Evolutionary conservation across 64 coral and sea anemone species (phyloP).

Genomic region (Pocillopora damicornis): DNA sequence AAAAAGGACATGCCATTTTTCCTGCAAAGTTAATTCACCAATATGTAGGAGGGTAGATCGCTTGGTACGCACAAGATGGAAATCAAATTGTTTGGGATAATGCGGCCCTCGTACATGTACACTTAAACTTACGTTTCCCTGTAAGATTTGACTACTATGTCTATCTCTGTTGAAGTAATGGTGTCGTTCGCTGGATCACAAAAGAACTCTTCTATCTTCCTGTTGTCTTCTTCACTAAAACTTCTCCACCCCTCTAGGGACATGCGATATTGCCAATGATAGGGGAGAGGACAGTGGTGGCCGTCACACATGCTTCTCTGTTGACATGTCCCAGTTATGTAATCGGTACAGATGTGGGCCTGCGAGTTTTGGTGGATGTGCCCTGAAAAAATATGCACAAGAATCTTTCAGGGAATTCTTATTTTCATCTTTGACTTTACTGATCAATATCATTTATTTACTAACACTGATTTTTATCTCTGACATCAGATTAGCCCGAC

Average conservation of each 20-base stretch:
- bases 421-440: no score
- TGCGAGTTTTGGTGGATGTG: conserved; percentile 59
- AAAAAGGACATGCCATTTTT: no score
- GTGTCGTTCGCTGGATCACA: conserved; percentile 68
- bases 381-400: conserved; percentile 18
- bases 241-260: conserved; percentile 56
- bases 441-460: no score
- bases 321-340: conserved; percentile 45
- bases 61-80: no score
- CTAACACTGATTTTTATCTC: no score
- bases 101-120: no score
- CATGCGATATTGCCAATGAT: conserved; percentile 79
- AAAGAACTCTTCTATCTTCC: conserved; percentile 61
- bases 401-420: background rate
- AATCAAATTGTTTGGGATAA: background rate
- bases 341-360: conserved; percentile 62
- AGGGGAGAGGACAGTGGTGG: conserved; percentile 75
- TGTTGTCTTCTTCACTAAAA: conserved; percentile 32
- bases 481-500: no score
- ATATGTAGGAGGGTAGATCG: background rate
- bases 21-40: no score
- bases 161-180: conserved; percentile 48
- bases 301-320: conserved; percentile 51
- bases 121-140: conserved; percentile 34
- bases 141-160: conserved; percentile 22